Conservation (phyloP, 2,797 vertebrate genomes). For the Rhinatrema bivittatum region DNA sequence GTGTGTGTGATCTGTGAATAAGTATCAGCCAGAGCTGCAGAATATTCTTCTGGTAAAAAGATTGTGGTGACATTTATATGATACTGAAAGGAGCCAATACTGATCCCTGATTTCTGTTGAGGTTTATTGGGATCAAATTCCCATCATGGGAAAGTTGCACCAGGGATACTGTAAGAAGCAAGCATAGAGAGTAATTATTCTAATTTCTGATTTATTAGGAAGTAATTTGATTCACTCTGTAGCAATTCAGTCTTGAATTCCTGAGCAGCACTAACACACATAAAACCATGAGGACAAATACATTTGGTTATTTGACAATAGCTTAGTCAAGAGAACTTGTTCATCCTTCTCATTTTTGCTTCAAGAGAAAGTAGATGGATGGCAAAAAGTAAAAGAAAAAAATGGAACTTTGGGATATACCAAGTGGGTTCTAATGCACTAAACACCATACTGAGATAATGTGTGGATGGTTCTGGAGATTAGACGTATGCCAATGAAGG, state of each 20-base stretch:
- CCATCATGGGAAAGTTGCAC: rapidly evolving
- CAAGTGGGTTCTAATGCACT: not conserved
- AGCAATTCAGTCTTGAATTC: conserved; percentile 19
- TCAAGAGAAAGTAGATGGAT: conserved; percentile 20
- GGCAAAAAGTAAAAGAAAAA: not conserved
- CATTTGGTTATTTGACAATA: conserved; percentile 24
- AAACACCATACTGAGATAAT: not conserved
- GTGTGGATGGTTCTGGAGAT: conserved; percentile 1
- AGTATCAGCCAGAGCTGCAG: no score
- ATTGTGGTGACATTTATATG: no score
- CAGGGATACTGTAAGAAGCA: not conserved
- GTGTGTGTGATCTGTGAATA: no score
- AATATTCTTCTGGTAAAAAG: no score
- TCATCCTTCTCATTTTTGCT: no score
- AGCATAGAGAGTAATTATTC: no score
- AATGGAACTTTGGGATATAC: conserved; percentile 9
- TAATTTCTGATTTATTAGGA: not conserved
- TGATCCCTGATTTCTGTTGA: not conserved
- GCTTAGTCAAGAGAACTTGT: not conserved
- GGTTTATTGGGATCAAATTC: not conserved
- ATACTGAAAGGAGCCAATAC: not conserved
- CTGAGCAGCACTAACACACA: conserved; percentile 12
- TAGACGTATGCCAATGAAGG: conserved; percentile 7
- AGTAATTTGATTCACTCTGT: conserved; percentile 8
- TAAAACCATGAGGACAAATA: conserved; percentile 8